Conservation (phyloP, 2,888 invertebrate species). For the Oxycera nigricornis region DNA sequence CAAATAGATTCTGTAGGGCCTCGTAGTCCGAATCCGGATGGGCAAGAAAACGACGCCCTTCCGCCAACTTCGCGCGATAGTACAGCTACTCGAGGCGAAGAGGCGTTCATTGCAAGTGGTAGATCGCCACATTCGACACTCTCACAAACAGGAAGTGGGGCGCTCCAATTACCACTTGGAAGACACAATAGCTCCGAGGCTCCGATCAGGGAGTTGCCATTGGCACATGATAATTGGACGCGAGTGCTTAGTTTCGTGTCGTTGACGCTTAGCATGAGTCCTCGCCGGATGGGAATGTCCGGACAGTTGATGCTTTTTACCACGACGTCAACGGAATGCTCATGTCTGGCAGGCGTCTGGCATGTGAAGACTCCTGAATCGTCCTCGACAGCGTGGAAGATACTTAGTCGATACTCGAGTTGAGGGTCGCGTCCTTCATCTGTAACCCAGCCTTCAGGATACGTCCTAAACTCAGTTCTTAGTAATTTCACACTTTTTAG, state of each 20-base stretch:
- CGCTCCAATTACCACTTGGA: conserved; percentile 88
- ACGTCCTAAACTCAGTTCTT: conserved; percentile 63
- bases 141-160: conserved; percentile 81
- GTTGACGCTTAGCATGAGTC: conserved; percentile 74
- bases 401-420: conserved; percentile 81
- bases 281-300: conserved; percentile 74
- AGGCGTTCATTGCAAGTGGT: conserved; percentile 65
- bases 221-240: conserved; percentile 77
- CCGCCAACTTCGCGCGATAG: conserved; percentile 83
- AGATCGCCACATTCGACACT: conserved; percentile 87
- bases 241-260: conserved; percentile 78
- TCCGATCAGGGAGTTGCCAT: conserved; percentile 82
- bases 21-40: conserved; percentile 76
- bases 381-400: conserved; percentile 79
- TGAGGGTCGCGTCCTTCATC: conserved; percentile 80
- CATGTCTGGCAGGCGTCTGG: conserved; percentile 83
- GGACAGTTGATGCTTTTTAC: conserved; percentile 84
- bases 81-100: conserved; percentile 74
- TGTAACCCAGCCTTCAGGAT: conserved; percentile 82
- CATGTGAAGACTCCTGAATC: conserved; percentile 87
- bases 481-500: conserved; percentile 28
- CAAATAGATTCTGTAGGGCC: conserved; percentile 80
- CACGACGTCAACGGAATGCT: conserved; percentile 79
- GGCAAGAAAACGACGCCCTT: conserved; percentile 79
- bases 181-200: conserved; percentile 75